Evolutionary conservation across 2,113 vertebrate species (phyloP), one percentile per base, ranked within the genome.

Genomic region (Candoia aspera): DNA sequence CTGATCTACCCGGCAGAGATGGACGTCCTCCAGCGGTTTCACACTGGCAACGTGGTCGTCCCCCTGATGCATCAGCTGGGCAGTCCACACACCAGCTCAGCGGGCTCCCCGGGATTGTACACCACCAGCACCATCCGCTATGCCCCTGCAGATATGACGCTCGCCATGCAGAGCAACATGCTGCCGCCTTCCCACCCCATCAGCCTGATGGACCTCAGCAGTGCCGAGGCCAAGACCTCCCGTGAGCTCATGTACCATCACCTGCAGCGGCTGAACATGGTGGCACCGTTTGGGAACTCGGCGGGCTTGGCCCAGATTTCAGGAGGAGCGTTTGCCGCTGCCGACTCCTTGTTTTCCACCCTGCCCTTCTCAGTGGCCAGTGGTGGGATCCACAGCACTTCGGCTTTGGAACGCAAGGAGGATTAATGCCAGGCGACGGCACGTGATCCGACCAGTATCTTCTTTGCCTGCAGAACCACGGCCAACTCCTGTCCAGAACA

Each of bases 81-180:
- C 96, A 95, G 84, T 46, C 89, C 59, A 0, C 12, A 94, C 0
- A 24, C 91, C 1, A 8, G 10, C 73, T 4, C 93, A 1, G 15
- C 87, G 0, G 89, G 92, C 54, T 97, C 98, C 90, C 98, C 98
- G 93, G 98, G 98, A 94, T 97, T 99, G 33, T 99, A 98, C 29
- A 93, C 98, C 1, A 98, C 98, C 0, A 98, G 98, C 94, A 97
- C 98, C 85, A 99, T 99, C 94, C 98, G 98, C 91, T 99, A 99
- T 0, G 98, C 98, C 84, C 98, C 98, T 0, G 97, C 98, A 0
- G 98, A 99, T 95, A 96, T 99, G 89, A 95, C 96, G 1, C 93
- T 97, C 15, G 89, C 93, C 54, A 49, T 95, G 58, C 93, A 57
- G 11, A 49, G 90, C 29, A 92, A 58, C 9, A 26, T 93, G 84